phyloP scores from a whole-genome alignment of 1,140 invertebrate genomes.

The Achroia grisella region DNA sequence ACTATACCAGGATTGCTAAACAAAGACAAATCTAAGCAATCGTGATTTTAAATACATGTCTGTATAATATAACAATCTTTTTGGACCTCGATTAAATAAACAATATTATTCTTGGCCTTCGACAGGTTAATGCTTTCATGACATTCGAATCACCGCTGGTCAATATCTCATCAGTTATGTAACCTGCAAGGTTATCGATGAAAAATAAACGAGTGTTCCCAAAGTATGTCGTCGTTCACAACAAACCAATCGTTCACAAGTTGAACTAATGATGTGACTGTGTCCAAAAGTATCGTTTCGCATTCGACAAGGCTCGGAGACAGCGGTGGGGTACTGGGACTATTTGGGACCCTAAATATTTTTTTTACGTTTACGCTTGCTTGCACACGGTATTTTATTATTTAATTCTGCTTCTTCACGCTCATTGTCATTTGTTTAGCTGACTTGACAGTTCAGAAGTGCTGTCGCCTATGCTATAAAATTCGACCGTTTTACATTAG shows the following conservation, averaged over 20 bases:
- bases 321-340: slow-evolving; percentile 4
- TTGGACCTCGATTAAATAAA: no score
- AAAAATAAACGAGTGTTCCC: background rate
- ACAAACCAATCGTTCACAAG: background rate
- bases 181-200: slow-evolving; percentile 1
- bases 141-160: background rate
- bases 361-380: slow-evolving; percentile 13
- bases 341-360: slow-evolving; percentile 16
- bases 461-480: slow-evolving; percentile 5
- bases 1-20: no score
- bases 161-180: background rate
- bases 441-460: slow-evolving; percentile 30
- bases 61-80: no score
- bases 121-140: no score
- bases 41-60: no score
- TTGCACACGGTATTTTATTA: slow-evolving; percentile 16
- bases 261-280: slow-evolving; percentile 9
- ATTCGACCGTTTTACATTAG: slow-evolving; percentile 15
- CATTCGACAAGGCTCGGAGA: slow-evolving; percentile 8
- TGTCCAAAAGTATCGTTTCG: slow-evolving; percentile 10
- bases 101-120: no score
- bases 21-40: no score
- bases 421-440: slow-evolving; percentile 30
- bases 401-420: slow-evolving; percentile 36
- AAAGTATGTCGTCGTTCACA: background rate